Percentiles rank a stretch among this genome's conserved stretches.
Conservation (phyloP, 2,113 vertebrate species). For the western clawed frog (Xenopus tropicalis) region UCB_Xtro_10.0 CM004444.2:161103001-161103500, state of each 20-base stretch:
- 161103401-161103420: background rate
- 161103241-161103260: background rate
- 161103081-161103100: no score
- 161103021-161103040: no score
- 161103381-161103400: background rate
- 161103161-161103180: background rate
- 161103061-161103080: no score
- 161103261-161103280: background rate
- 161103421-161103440: conserved; percentile 6
- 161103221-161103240: background rate
- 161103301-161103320: background rate
- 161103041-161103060: no score
- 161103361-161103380: background rate
- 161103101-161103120: no score
- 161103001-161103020: no score
- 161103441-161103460: conserved; percentile 39
- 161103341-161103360: background rate
- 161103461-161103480: conserved; percentile 34
- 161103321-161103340: background rate
- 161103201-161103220: background rate
- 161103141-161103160: no score
- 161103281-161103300: background rate
- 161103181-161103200: background rate
- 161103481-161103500: conserved; percentile 44
- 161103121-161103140: no score